phyloP scores from a whole-genome alignment of 2,888 invertebrate species.

The Cantharis nigra region DNA sequence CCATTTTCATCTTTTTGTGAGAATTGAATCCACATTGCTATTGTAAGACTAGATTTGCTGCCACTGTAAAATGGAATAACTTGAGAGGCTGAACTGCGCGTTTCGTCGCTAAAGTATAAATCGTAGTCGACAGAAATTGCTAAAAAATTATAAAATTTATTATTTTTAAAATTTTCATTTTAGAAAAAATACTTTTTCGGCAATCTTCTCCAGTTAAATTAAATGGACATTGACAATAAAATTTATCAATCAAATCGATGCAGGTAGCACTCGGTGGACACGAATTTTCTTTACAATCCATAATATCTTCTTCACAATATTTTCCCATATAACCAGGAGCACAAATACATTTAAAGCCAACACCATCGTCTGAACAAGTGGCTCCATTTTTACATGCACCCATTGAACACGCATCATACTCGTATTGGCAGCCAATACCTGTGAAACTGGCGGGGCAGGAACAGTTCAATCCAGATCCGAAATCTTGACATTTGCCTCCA shows the following conservation, averaged over 20 bases:
- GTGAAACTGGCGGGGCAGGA: slow-evolving; percentile 85
- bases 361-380: slow-evolving; percentile 84
- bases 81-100: slow-evolving; percentile 89
- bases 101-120: slow-evolving; percentile 89
- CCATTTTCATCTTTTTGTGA: slow-evolving; percentile 90
- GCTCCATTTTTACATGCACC: slow-evolving; percentile 93
- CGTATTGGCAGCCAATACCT: slow-evolving; percentile 87
- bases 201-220: slow-evolving; percentile 96
- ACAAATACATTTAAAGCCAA: slow-evolving; percentile 85
- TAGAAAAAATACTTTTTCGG: slow-evolving; percentile 76
- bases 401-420: slow-evolving; percentile 89
- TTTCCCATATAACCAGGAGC: slow-evolving; percentile 76
- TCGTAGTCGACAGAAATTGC: slow-evolving; percentile 99
- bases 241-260: slow-evolving; percentile 86
- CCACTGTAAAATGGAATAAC: slow-evolving; percentile 88
- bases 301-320: slow-evolving; percentile 89
- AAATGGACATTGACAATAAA: slow-evolving; percentile 96
- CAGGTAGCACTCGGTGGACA: slow-evolving; percentile 93
- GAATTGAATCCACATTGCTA: slow-evolving; percentile 97
- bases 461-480: slow-evolving; percentile 93
- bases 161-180: neutral
- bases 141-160: slow-evolving; percentile 55
- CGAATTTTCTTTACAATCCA: slow-evolving; percentile 91
- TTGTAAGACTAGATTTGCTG: slow-evolving; percentile 77
- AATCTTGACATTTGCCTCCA: slow-evolving; percentile 93